Percentiles rank a stretch among this genome's conserved stretches.
Evolutionary conservation across 2,113 vertebrate genomes (phyloP).

Genomic region (Oryzias curvinotus): DNA sequence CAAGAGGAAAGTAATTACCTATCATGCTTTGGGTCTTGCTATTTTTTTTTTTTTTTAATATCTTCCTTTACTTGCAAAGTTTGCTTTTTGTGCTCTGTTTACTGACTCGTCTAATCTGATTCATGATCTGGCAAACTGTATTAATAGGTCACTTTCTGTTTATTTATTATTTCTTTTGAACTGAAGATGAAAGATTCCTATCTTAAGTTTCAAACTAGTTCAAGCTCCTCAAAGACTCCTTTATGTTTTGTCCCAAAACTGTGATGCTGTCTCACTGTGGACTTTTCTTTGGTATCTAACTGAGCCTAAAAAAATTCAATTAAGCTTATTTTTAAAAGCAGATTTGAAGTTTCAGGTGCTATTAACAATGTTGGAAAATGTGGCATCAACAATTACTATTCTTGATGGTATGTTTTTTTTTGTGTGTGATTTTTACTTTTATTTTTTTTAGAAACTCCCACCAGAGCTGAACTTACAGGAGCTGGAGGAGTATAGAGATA

Average conservation of each 20-base stretch:
- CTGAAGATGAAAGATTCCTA: constrained; percentile 4
- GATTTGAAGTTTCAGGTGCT: neutral
- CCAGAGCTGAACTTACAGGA: constrained; percentile 92
- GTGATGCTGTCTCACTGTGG: too few relatives aligned
- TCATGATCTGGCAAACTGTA: constrained; percentile 31
- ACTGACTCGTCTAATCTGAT: constrained; percentile 44
- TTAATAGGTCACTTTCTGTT: constrained; percentile 17
- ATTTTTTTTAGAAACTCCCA: constrained; percentile 85
- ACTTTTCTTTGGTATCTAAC: too few relatives aligned
- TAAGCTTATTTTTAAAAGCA: neutral
- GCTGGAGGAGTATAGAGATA: constrained; percentile 92
- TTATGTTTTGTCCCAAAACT: too few relatives aligned
- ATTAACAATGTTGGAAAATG: constrained; percentile 9
- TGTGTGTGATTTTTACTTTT: constrained; percentile 7
- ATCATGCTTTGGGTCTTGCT: constrained; percentile 64
- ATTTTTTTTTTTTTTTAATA: constrained; percentile 66
- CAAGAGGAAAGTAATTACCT: constrained; percentile 74
- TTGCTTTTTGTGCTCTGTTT: constrained; percentile 64
- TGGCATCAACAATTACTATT: constrained; percentile 8
- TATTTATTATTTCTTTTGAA: constrained; percentile 11
- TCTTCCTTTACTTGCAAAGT: constrained; percentile 47
- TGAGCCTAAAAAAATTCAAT: neutral
- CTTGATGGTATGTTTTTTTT: neutral
- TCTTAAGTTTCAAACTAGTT: constrained; percentile 6
- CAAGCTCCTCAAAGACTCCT: constrained; percentile 17